phyloP scores from a whole-genome alignment of 2,797 vertebrate genomes.

The Iguana delicatissima region DNA sequence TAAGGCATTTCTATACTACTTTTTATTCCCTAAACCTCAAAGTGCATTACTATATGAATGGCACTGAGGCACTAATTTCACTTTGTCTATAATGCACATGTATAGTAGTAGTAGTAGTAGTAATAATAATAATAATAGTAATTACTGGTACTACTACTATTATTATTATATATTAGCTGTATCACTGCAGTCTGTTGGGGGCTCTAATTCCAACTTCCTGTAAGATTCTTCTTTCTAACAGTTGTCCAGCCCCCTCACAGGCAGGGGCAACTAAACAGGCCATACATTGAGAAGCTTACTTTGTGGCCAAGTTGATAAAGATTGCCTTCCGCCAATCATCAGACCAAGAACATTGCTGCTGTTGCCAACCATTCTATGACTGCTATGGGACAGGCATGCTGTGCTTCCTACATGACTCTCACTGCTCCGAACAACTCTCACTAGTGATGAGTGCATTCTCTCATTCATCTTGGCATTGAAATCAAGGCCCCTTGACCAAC shows the following conservation, averaged over 20 bases:
- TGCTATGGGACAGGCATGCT: slow-evolving; percentile 53
- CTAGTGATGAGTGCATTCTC: slow-evolving; percentile 17
- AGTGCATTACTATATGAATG: too few species aligned
- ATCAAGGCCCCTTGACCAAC: slow-evolving; percentile 20
- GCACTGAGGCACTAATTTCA: background rate
- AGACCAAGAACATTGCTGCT: slow-evolving; percentile 40
- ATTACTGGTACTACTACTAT: too few species aligned
- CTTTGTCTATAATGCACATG: too few species aligned
- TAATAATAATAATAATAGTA: too few species aligned
- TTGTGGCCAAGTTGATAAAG: slow-evolving; percentile 34
- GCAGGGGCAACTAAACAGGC: slow-evolving; percentile 38
- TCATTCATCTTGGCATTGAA: slow-evolving; percentile 34
- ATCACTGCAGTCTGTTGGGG: background rate
- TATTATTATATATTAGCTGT: too few species aligned
- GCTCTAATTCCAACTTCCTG: slow-evolving; percentile 6
- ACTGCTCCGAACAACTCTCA: slow-evolving; percentile 34
- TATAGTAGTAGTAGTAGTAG: too few species aligned
- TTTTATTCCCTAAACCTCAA: too few species aligned
- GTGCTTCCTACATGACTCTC: slow-evolving; percentile 43
- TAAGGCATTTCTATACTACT: too few species aligned
- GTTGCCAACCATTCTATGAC: slow-evolving; percentile 33
- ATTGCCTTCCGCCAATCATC: slow-evolving; percentile 37
- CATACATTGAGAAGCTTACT: slow-evolving; percentile 49
- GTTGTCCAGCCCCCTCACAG: background rate
- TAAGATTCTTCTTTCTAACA: background rate